phyloP scores from a whole-genome alignment of 2,113 vertebrate genomes.

The Eudorcas thomsonii region DNA sequence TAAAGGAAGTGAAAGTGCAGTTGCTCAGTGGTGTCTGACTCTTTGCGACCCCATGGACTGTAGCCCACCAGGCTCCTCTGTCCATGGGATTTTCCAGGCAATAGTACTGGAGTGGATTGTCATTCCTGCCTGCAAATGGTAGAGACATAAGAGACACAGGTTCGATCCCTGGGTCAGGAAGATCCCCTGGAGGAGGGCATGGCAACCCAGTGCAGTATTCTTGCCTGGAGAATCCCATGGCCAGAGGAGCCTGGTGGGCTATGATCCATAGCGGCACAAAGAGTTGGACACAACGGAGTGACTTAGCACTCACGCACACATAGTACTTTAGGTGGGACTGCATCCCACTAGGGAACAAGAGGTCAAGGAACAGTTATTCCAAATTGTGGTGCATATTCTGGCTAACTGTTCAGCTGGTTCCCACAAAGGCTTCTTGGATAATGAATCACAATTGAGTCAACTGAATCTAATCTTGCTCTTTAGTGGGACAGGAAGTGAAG shows the following conservation, averaged over 20 bases:
- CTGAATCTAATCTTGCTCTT: neutral
- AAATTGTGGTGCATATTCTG: neutral
- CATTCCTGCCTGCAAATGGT: neutral
- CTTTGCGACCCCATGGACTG: too few relatives aligned
- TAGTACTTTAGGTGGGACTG: neutral
- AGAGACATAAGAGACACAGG: neutral
- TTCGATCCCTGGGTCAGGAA: neutral
- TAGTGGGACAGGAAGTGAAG: neutral
- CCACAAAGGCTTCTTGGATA: neutral
- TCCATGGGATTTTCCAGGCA: too few relatives aligned
- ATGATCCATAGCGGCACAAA: neutral
- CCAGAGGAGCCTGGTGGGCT: neutral
- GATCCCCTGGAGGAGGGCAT: neutral
- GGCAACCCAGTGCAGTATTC: neutral
- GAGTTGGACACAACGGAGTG: neutral
- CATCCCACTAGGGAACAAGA: neutral
- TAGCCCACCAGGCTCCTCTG: too few relatives aligned
- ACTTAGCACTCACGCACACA: neutral
- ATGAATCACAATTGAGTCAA: neutral
- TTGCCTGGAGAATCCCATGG: neutral
- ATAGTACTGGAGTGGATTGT: too few relatives aligned
- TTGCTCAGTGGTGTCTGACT: accelerated
- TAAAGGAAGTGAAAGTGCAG: neutral
- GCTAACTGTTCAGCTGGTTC: neutral
- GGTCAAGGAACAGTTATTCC: neutral